Evolutionary conservation across 2,113 vertebrate genomes (phyloP), one percentile per base, ranked within the genome.

Genomic region (Brachirus orientalis): DNA sequence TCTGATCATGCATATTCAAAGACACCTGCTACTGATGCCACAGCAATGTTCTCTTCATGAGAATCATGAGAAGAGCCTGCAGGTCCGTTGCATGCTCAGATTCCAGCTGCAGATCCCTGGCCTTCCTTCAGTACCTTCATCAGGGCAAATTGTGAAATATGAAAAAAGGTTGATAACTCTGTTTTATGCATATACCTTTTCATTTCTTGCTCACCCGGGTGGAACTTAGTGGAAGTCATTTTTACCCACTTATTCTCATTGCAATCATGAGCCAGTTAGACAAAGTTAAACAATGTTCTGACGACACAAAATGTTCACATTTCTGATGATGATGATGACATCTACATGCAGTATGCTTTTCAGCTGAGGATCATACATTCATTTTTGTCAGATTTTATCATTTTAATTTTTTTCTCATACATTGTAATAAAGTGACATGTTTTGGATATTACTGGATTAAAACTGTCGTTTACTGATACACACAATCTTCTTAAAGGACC

Each of bases 361-460:
- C 19, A 38, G 43, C 63, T 64, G 48, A 20, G 37, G 16, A 64
- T 63, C 43, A 57, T 50, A 8, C 22, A 51, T n/a, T n/a, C 59
- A 17, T 64, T 75, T 56, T 48, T 28, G 10, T 57, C 55, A 33
- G 44, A 59, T 68, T 72, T 53, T 76, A 33, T 70, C 57, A 35
- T 40, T 28, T 28, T 28, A 28, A 28, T 55, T 52, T 63, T 41
- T 65, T 69, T 56, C 69, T 74, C 35, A 69, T 72, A 69, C 58
- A 58, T 40, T 83, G 65, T 43, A 88, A 85, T 86, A 84, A 87
- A 88, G 75, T 66, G 40, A 69, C 72, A 19, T 66, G 63, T 82
- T 84, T 83, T 73, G 69, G 66, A 84, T 51, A 47, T n/a, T 52
- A 19, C 35, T 22, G 13, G 28, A 50, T 59, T 62, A 17, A 43